Conservation (phyloP, 2,797 vertebrate species). For the Acrocephalus scirpaceus region DNA sequence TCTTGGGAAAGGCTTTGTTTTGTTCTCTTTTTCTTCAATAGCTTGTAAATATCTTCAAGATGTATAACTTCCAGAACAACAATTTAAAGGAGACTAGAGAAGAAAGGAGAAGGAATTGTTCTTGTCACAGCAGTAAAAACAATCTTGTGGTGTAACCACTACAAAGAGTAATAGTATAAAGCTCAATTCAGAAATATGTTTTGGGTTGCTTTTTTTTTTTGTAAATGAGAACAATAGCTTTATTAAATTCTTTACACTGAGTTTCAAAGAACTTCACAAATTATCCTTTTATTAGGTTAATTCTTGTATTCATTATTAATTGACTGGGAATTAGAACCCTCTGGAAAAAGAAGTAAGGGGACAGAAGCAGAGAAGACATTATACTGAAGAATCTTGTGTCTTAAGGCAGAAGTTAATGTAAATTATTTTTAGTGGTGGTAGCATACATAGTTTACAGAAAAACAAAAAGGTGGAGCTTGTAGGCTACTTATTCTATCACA, state of each 20-base stretch:
- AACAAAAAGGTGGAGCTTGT: not conserved
- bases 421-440: not conserved
- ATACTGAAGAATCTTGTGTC: not conserved
- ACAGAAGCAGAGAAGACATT: not conserved
- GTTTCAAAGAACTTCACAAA: slow-evolving; percentile 30
- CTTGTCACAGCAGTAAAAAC: not conserved
- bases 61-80: not conserved
- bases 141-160: not conserved
- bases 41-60: not conserved
- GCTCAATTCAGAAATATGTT: not conserved
- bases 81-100: not conserved
- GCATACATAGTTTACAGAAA: not conserved
- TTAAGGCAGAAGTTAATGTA: not conserved
- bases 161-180: not conserved
- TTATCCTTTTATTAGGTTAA: not conserved
- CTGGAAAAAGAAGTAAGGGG: not conserved
- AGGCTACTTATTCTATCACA: not conserved
- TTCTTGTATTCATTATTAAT: slow-evolving; percentile 20
- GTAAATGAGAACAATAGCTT: not conserved
- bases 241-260: not conserved
- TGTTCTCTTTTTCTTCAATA: not conserved
- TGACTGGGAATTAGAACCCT: not conserved
- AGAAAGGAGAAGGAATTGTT: not conserved
- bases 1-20: not conserved
- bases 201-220: not conserved